Percentiles rank a stretch among this genome's conserved stretches.
These are phyloP conservation scores for Drosophila percnosoma DNA, from an alignment of 2,888 invertebrate genomes.

Conservation along the genomic window DNA sequence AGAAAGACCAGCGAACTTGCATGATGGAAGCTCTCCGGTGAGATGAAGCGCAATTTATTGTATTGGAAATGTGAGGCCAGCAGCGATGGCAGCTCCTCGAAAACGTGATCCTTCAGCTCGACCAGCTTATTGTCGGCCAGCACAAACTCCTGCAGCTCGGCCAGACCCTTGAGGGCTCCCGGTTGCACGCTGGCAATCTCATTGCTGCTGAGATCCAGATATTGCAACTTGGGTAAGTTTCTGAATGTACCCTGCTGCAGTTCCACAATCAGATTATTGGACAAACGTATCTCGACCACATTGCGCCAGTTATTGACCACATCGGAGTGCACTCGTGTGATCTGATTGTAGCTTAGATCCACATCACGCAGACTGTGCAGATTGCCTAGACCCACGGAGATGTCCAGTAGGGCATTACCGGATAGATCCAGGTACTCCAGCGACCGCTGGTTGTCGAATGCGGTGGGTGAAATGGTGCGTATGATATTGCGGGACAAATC, in stretches of 20 bases:
- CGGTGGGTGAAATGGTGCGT: conserved; percentile 88
- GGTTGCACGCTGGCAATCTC: conserved; percentile 91
- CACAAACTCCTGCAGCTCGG: conserved; percentile 89
- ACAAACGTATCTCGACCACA: conserved; percentile 89
- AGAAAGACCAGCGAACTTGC: conserved; percentile 92
- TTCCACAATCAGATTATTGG: conserved; percentile 90
- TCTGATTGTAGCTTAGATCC: conserved; percentile 92
- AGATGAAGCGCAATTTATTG: conserved; percentile 90
- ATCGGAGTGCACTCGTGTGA: conserved; percentile 89
- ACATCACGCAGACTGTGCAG: conserved; percentile 89
- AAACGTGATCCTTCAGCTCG: conserved; percentile 90
- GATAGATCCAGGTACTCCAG: conserved; percentile 91
- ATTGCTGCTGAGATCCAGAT: conserved; percentile 92
- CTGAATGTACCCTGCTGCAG: conserved; percentile 90
- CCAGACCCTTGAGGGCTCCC: conserved; percentile 89
- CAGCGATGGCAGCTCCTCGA: conserved; percentile 90
- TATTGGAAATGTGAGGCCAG: conserved; percentile 90
- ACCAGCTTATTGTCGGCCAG: conserved; percentile 90
- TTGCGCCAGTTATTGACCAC: conserved; percentile 89
- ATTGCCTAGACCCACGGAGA: conserved; percentile 90
- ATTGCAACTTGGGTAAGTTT: conserved; percentile 89
- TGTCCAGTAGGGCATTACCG: conserved; percentile 90
- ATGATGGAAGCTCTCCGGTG: conserved; percentile 90
- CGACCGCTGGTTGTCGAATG: conserved; percentile 88
- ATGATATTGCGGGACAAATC: conserved; percentile 92